Conservation (phyloP, 2,113 vertebrate species). For the Cariama cristata region DNA sequence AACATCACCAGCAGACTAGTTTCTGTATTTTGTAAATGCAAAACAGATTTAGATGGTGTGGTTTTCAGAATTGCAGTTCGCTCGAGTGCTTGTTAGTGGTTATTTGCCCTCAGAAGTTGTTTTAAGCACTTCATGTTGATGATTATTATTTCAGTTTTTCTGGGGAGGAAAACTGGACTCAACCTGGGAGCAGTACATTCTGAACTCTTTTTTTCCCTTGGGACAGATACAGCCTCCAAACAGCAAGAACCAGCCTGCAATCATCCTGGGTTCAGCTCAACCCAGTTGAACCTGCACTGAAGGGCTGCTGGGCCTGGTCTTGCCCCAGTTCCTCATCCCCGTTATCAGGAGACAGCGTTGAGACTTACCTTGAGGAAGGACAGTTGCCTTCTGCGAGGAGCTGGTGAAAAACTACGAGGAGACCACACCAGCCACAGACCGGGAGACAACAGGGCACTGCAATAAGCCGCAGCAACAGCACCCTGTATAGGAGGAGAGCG, state of each 20-base stretch:
- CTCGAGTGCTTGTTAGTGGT: neutral
- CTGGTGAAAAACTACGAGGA: conserved; percentile 24
- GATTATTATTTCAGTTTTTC: neutral
- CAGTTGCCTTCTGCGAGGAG: neutral
- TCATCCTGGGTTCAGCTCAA: neutral
- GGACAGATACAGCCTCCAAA: neutral
- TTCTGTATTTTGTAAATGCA: neutral
- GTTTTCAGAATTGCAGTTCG: neutral
- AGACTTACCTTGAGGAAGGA: conserved; percentile 27
- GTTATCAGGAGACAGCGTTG: neutral
- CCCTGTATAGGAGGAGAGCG: neutral
- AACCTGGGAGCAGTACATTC: neutral
- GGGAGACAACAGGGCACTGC: neutral
- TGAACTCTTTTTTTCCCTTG: neutral
- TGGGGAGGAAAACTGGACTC: neutral
- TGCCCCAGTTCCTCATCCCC: conserved; percentile 24
- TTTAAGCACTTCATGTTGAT: neutral
- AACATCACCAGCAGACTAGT: neutral
- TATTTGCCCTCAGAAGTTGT: neutral
- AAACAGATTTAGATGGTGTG: neutral
- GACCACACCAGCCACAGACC: neutral
- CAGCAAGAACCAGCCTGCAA: neutral
- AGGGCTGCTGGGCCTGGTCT: neutral
- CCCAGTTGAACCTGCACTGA: neutral
- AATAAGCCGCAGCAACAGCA: neutral